These are phyloP conservation scores for Pangasius larnaudii DNA, from an alignment of 2,797 vertebrate genomes.

Conservation along the genomic window DNA sequence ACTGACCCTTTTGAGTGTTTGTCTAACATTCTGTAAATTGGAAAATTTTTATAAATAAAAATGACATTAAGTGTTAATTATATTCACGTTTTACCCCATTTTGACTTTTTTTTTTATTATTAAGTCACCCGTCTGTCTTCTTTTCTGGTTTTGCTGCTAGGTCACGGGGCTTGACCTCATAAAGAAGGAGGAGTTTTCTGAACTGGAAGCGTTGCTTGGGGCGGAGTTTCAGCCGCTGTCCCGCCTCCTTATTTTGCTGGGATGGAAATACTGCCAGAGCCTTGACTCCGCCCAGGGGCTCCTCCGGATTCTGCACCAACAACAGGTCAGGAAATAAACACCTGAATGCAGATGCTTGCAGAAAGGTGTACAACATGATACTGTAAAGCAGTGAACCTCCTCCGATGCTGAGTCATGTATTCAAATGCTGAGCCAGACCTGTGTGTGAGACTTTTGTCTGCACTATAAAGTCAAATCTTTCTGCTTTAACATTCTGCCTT, in stretches of 20 bases:
- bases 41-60: background rate
- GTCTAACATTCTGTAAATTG: too few relatives aligned
- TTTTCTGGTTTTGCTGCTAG: constrained; percentile 67
- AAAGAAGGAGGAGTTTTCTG: constrained; percentile 86
- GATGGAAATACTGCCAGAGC: constrained; percentile 92
- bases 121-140: too few relatives aligned
- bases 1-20: background rate
- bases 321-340: constrained; percentile 75
- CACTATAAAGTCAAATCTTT: background rate
- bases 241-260: constrained; percentile 89
- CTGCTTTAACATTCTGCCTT: background rate
- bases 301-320: constrained; percentile 81
- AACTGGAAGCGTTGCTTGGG: constrained; percentile 78
- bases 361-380: background rate
- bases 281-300: constrained; percentile 84
- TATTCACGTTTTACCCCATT: background rate
- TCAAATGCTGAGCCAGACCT: background rate
- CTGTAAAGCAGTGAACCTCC: background rate
- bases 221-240: constrained; percentile 89
- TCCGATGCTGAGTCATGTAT: background rate
- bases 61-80: background rate
- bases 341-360: background rate
- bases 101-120: background rate
- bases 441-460: background rate
- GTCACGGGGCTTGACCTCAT: constrained; percentile 86